These are phyloP conservation scores for Heliconius hortense DNA, from an alignment of 2,888 invertebrate species.

Conservation along the genomic window DNA sequence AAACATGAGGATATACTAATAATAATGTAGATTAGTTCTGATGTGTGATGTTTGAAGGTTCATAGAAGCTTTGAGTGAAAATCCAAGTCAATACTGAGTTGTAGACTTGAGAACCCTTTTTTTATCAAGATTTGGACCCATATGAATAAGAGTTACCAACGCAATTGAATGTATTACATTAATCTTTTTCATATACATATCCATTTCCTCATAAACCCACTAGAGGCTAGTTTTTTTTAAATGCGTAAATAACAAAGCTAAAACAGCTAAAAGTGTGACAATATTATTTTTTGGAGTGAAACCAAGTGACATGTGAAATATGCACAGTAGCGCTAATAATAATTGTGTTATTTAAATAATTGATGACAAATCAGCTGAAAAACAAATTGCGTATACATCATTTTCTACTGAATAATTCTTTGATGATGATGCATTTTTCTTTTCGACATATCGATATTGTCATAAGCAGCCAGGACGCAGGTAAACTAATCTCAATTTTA, in stretches of 20 bases:
- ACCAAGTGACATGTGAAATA: neutral
- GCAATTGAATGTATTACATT: neutral
- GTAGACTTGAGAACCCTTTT: slow-evolving; percentile 30
- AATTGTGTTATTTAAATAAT: neutral
- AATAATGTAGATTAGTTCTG: slow-evolving; percentile 36
- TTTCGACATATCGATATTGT: slow-evolving; percentile 16
- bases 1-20: slow-evolving; percentile 5
- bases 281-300: neutral
- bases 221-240: slow-evolving; percentile 7
- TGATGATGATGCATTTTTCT: slow-evolving; percentile 24
- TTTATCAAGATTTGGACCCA: slow-evolving; percentile 28
- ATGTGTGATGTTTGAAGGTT: slow-evolving; percentile 31
- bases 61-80: slow-evolving; percentile 34
- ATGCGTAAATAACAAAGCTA: neutral
- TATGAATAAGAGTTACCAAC: neutral
- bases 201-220: slow-evolving; percentile 1
- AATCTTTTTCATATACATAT: neutral
- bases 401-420: neutral
- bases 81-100: slow-evolving; percentile 14
- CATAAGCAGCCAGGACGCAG: slow-evolving; percentile 42
- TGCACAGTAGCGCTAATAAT: neutral
- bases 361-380: neutral
- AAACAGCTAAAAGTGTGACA: neutral
- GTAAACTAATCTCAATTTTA: slow-evolving; percentile 39
- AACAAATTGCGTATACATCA: neutral